These are phyloP conservation scores for Helicoverpa zea DNA, from an alignment of 1,140 invertebrate species.

Conservation along the genomic window DNA sequence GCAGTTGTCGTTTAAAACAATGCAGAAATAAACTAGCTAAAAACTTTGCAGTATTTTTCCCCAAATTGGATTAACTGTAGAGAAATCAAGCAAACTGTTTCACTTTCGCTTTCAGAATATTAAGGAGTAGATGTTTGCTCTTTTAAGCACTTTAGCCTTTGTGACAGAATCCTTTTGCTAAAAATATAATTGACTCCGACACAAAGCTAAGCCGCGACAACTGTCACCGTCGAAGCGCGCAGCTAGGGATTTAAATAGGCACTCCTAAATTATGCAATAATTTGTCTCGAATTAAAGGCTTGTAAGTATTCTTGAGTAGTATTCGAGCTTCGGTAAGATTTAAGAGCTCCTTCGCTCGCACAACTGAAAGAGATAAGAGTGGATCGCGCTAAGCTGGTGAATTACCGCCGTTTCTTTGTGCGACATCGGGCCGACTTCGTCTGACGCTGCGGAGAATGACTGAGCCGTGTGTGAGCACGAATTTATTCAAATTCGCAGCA, in stretches of 20 bases:
- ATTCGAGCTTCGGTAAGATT: constrained; percentile 72
- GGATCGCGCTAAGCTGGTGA: constrained; percentile 71
- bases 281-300: constrained; percentile 77
- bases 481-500: constrained; percentile 76
- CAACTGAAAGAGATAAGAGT: constrained; percentile 72
- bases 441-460: constrained; percentile 53
- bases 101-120: constrained; percentile 15
- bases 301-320: constrained; percentile 69
- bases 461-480: constrained; percentile 61
- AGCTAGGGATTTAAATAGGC: constrained; percentile 59
- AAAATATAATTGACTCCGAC: constrained; percentile 46
- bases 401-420: constrained; percentile 71
- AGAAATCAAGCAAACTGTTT: not conserved
- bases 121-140: constrained; percentile 2
- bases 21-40: not conserved
- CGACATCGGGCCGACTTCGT: constrained; percentile 58
- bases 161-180: constrained; percentile 19
- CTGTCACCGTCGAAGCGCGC: constrained; percentile 51
- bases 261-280: constrained; percentile 70
- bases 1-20: not conserved
- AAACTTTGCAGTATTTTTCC: not conserved
- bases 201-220: constrained; percentile 51
- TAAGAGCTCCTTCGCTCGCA: constrained; percentile 69
- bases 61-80: not conserved
- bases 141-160: constrained; percentile 10